Conservation (phyloP, 2,113 vertebrate species). For the Stigmatopora argus region DNA sequence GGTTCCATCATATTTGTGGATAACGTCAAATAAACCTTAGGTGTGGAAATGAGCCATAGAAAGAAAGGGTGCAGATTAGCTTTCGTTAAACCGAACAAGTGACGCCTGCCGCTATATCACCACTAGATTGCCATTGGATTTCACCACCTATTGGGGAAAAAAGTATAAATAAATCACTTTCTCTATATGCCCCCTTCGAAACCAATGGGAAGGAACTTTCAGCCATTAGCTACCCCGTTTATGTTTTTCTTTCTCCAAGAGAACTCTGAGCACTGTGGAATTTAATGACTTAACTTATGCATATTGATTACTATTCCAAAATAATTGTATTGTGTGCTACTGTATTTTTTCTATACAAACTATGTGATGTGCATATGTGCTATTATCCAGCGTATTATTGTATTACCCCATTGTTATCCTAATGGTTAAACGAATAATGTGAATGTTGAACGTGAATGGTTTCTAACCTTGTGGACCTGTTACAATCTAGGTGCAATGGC, state of each 20-base stretch:
- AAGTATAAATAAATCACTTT: slow-evolving; percentile 59
- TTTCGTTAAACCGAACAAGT: slow-evolving; percentile 49
- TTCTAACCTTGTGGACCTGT: slow-evolving; percentile 80
- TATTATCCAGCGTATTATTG: slow-evolving; percentile 53
- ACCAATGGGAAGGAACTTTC: slow-evolving; percentile 52
- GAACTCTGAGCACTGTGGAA: slow-evolving; percentile 65
- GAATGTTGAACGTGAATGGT: slow-evolving; percentile 65
- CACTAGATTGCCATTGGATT: slow-evolving; percentile 61
- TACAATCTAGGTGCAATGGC: slow-evolving; percentile 81
- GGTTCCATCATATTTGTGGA: slow-evolving; percentile 9
- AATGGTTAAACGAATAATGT: slow-evolving; percentile 55
- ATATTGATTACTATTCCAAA: slow-evolving; percentile 51
- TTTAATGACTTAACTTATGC: slow-evolving; percentile 64
- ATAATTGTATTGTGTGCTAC: slow-evolving; percentile 48
- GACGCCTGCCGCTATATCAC: slow-evolving; percentile 64
- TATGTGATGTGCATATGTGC: slow-evolving; percentile 52
- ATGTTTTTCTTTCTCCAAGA: neutral
- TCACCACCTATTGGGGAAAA: slow-evolving; percentile 36
- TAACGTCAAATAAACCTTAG: neutral
- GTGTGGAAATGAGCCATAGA: slow-evolving; percentile 3
- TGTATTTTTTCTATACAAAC: slow-evolving; percentile 50
- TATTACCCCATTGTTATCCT: slow-evolving; percentile 52
- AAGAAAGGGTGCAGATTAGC: slow-evolving; percentile 23
- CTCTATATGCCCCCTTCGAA: slow-evolving; percentile 44
- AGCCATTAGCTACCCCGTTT: slow-evolving; percentile 41